Conservation (phyloP, 2,797 vertebrate species). For the Oreortyx pictus region DNA sequence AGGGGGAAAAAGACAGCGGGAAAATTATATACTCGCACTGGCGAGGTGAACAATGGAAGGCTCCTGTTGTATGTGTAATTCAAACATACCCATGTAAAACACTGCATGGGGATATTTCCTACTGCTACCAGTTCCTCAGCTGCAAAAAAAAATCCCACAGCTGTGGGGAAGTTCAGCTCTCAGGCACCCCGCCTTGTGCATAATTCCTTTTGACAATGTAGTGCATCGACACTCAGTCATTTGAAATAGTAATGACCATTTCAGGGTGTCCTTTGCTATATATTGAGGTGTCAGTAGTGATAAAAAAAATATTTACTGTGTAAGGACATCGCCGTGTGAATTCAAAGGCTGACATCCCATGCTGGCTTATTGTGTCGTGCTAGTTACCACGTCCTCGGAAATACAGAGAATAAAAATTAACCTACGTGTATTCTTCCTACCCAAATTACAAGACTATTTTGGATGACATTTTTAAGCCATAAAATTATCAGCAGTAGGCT, state of each 20-base stretch:
- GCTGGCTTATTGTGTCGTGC: not conserved
- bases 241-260: conserved; percentile 68
- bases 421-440: not conserved
- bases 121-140: conserved; percentile 48
- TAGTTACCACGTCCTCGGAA: not conserved
- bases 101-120: conserved; percentile 62
- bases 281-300: conserved; percentile 67
- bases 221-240: conserved; percentile 41
- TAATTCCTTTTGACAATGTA: conserved; percentile 50
- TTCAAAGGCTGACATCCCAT: conserved; percentile 10
- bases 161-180: conserved; percentile 58
- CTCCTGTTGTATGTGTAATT: conserved; percentile 73
- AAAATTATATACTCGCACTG: conserved; percentile 74
- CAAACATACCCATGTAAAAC: conserved; percentile 68
- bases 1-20: conserved; percentile 55
- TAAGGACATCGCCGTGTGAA: conserved; percentile 38
- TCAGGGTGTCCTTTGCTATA: conserved; percentile 71
- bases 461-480: not conserved
- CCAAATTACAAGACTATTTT: not conserved
- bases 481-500: not conserved
- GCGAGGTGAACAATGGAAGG: conserved; percentile 75
- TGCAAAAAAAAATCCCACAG: conserved; percentile 63
- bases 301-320: conserved; percentile 31
- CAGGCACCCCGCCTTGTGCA: conserved; percentile 26
- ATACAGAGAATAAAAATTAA: conserved; percentile 4